Percentiles rank a stretch among this genome's conserved stretches.
Conservation (phyloP, 2,888 invertebrate species). For the Heliconius cydno region DNA sequence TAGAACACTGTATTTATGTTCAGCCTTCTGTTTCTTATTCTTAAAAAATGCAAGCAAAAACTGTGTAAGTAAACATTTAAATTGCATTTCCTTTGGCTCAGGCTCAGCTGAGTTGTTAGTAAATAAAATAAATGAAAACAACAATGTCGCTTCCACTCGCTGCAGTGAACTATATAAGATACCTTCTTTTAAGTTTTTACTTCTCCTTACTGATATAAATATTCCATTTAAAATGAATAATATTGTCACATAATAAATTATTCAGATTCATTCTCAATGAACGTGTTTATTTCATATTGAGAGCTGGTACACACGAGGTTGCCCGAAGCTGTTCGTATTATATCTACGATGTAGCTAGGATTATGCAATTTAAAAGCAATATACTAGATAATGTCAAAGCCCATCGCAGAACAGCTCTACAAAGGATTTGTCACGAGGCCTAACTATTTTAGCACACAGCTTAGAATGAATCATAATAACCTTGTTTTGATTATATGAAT, state of each 20-base stretch:
- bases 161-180: constrained; percentile 37
- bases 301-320: background rate
- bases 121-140: constrained; percentile 42
- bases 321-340: constrained; percentile 3
- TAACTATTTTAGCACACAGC: constrained; percentile 40
- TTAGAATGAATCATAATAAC: constrained; percentile 40
- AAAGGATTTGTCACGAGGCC: constrained; percentile 41
- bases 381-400: constrained; percentile 35
- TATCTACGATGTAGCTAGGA: constrained; percentile 15
- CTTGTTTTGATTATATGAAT: constrained; percentile 34
- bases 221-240: constrained; percentile 33
- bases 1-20: constrained; percentile 1
- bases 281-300: background rate
- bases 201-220: constrained; percentile 34
- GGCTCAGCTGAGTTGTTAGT: constrained; percentile 30
- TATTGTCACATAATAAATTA: constrained; percentile 9
- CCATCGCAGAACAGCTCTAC: constrained; percentile 29
- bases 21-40: constrained; percentile 12
- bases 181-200: constrained; percentile 34
- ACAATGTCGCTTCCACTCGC: constrained; percentile 35
- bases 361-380: constrained; percentile 37
- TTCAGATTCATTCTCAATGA: constrained; percentile 14
- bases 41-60: constrained; percentile 25
- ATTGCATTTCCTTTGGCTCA: constrained; percentile 30
- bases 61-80: constrained; percentile 30